Percentiles rank a stretch among this genome's conserved stretches.
These are phyloP conservation scores for Temnothorax ravouxi DNA, from an alignment of 2,888 invertebrate genomes.

Conservation along the genomic window DNA sequence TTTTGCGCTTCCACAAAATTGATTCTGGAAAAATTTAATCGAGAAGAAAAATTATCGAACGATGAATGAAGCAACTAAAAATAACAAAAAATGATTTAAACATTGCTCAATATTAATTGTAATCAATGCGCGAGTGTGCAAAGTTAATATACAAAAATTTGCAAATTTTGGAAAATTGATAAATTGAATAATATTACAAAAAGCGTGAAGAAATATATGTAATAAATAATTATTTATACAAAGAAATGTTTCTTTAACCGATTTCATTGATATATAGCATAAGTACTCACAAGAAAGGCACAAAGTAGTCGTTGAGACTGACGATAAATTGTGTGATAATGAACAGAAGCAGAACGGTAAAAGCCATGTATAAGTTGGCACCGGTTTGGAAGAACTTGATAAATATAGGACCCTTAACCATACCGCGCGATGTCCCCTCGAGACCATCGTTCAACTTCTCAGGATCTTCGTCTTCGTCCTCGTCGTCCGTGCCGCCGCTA, in stretches of 20 bases:
- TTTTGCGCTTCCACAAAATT: conserved; percentile 87
- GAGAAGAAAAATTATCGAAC: not conserved
- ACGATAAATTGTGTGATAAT: conserved; percentile 88
- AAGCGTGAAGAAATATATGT: not conserved
- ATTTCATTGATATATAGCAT: not conserved
- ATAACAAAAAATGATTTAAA: not conserved
- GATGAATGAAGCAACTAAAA: not conserved
- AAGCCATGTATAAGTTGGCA: conserved; percentile 86
- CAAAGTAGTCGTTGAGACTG: conserved; percentile 90
- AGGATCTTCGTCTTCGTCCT: conserved; percentile 80
- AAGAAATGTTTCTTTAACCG: not conserved
- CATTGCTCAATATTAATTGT: not conserved
- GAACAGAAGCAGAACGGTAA: conserved; percentile 86
- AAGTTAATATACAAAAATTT: not conserved
- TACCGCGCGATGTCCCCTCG: conserved; percentile 86
- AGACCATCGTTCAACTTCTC: conserved; percentile 79
- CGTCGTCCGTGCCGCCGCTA: conserved; percentile 78
- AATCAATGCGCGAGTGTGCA: not conserved
- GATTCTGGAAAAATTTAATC: conserved; percentile 87
- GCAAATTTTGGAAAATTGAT: not conserved
- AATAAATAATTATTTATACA: not conserved
- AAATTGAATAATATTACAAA: not conserved
- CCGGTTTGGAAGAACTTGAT: conserved; percentile 88
- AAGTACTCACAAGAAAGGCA: conserved; percentile 84
- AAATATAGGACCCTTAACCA: conserved; percentile 86